phyloP scores from a whole-genome alignment of 2,888 invertebrate genomes.

The Boloria euphrosyne region DNA sequence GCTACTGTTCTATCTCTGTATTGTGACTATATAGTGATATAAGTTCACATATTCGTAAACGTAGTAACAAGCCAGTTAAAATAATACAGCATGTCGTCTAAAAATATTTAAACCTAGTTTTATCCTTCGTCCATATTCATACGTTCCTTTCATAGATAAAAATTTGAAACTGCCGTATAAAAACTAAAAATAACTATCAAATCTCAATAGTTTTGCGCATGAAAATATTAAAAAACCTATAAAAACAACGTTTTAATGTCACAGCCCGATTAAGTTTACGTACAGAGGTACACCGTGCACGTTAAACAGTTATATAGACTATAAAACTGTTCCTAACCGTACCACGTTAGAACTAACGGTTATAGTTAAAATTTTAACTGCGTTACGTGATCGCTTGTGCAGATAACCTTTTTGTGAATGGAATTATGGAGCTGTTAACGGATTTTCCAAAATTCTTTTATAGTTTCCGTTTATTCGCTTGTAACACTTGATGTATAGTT shows the following conservation, averaged over 20 bases:
- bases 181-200: constrained; percentile 20
- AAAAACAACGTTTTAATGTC: constrained; percentile 41
- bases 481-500: too few relatives aligned
- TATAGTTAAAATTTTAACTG: constrained; percentile 59
- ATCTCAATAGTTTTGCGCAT: constrained; percentile 16
- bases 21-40: too few relatives aligned
- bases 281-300: constrained; percentile 2
- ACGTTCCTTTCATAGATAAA: constrained; percentile 23
- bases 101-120: too few relatives aligned
- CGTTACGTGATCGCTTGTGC: constrained; percentile 51
- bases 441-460: constrained; percentile 13
- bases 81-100: too few relatives aligned
- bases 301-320: constrained; percentile 43
- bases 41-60: too few relatives aligned
- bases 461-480: too few relatives aligned
- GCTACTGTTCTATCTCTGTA: too few relatives aligned
- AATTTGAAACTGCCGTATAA: constrained; percentile 16
- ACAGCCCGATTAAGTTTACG: constrained; percentile 56
- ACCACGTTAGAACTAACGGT: constrained; percentile 59
- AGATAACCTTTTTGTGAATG: constrained; percentile 28
- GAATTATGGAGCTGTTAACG: constrained; percentile 16
- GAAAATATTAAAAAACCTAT: constrained; percentile 23
- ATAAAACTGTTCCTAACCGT: constrained; percentile 62
- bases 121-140: constrained; percentile 4
- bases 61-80: too few relatives aligned